Conservation (phyloP, 2,888 invertebrate species). For the Priocnemis perturbator region DNA sequence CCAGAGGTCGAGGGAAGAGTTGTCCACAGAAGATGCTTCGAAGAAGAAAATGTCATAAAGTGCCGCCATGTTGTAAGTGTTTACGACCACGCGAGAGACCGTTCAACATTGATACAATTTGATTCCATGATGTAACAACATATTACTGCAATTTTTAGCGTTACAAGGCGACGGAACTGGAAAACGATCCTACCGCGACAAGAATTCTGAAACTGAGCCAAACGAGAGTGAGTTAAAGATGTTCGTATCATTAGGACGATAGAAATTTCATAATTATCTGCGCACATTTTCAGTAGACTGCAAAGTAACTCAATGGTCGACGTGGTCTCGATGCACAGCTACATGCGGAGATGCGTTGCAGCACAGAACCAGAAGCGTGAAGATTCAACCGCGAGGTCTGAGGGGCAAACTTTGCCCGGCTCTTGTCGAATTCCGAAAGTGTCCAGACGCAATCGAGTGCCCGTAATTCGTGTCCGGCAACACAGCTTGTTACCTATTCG, state of each 20-base stretch:
- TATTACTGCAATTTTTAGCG: constrained; percentile 37
- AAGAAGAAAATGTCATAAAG: constrained; percentile 67
- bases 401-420: constrained; percentile 69
- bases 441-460: constrained; percentile 46
- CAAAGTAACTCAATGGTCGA: constrained; percentile 80
- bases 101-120: neutral
- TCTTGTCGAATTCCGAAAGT: constrained; percentile 66
- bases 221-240: constrained; percentile 35
- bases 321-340: constrained; percentile 92
- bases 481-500: neutral
- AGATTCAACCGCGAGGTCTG: constrained; percentile 67
- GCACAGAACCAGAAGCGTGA: constrained; percentile 83
- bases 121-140: neutral
- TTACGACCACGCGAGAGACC: neutral
- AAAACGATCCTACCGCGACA: constrained; percentile 39
- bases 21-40: constrained; percentile 79
- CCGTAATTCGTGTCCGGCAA: constrained; percentile 21
- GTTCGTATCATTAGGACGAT: too few relatives aligned
- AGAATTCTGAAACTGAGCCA: constrained; percentile 14
- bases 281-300: constrained; percentile 62
- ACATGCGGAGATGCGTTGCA: constrained; percentile 88
- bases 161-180: constrained; percentile 47
- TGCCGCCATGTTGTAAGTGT: constrained; percentile 68
- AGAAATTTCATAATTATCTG: too few relatives aligned
- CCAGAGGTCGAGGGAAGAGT: constrained; percentile 77